Percentiles rank a stretch among this genome's conserved stretches.
Conservation (phyloP, 2,888 invertebrate genomes). For the Nomada fucata region DNA sequence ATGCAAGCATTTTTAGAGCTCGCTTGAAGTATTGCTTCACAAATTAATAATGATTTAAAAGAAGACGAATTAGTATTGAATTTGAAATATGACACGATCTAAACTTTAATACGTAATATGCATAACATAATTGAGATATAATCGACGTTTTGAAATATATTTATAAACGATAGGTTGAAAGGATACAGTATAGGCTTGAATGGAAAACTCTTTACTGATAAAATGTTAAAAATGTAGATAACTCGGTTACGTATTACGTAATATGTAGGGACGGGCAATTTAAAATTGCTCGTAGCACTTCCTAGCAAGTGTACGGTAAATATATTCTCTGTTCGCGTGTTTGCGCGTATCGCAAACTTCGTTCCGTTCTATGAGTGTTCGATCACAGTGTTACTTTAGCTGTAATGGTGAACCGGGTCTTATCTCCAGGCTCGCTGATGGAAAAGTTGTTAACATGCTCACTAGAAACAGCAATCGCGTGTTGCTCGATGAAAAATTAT, state of each 20-base stretch:
- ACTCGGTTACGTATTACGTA: background rate
- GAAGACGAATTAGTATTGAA: too few species aligned
- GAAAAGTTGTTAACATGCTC: slow-evolving; percentile 13
- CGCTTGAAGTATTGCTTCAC: background rate
- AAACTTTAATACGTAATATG: too few species aligned
- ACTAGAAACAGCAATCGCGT: background rate
- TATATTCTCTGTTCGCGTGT: background rate
- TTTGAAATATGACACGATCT: background rate
- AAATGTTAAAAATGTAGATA: background rate
- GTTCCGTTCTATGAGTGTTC: slow-evolving; percentile 17
- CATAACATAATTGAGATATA: too few species aligned
- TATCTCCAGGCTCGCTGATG: slow-evolving; percentile 40
- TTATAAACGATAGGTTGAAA: background rate
- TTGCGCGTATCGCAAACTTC: slow-evolving; percentile 30
- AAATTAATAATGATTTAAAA: background rate
- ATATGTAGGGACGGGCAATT: background rate
- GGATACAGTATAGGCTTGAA: background rate
- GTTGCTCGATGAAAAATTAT: background rate
- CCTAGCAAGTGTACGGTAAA: slow-evolving; percentile 10
- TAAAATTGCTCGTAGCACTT: background rate
- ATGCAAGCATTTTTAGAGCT: background rate
- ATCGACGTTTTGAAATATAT: background rate
- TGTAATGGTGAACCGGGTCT: slow-evolving; percentile 12
- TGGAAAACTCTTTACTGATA: background rate
- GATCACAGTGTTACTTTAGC: background rate